Base-by-base conservation (phyloP, 1,140 invertebrate species). In the Temnothorax nylanderi region DNA sequence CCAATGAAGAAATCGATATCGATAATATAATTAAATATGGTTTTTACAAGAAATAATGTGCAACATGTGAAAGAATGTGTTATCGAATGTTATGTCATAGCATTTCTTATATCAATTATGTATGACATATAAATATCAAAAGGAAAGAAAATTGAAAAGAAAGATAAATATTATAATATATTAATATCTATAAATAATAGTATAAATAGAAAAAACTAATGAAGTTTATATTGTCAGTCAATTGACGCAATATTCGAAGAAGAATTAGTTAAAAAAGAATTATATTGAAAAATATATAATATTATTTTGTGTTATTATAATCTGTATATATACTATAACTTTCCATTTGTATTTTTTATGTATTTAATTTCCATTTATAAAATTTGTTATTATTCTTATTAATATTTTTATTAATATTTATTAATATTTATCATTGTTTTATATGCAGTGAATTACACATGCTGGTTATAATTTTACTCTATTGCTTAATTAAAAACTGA, bases 1-100 rank as follows among this genome's bases (percentile, higher is more conserved):
- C 49, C 18, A 54, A 54, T 11, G 32, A 49, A 54, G 71, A 74
- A 74, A 74, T 54, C 49, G 11, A 74, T 51, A 72, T 51, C n/a
- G 16, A 72, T 51, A 51, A 72, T 72, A 72, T n/a, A 21, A 72
- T 34, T 32, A 72, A 51, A 51, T 72, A 26, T 51, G 5, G 10
- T 54, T 74, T 54, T 74, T 5, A 26, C 8, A 34, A n/a, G 4
- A 6, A 72, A 3, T 47, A 16, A 26, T 34, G 18, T 54, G 11
- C 3, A 67, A 67, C 1, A 13, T 21, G 26, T 10, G 2, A 72
- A 74, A 74, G 71, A 34, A 26, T 26, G 26, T 26, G 26, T 26
- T 26, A 26, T 26, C 26, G 26, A 26, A 26, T 26, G 26, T 37
- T 54, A 11, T 34, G 2, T 2, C 34, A 18, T n/a, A 3, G 3